phyloP scores from a whole-genome alignment of 2,888 invertebrate genomes.

The Acanthosoma haemorrhoidale region DNA sequence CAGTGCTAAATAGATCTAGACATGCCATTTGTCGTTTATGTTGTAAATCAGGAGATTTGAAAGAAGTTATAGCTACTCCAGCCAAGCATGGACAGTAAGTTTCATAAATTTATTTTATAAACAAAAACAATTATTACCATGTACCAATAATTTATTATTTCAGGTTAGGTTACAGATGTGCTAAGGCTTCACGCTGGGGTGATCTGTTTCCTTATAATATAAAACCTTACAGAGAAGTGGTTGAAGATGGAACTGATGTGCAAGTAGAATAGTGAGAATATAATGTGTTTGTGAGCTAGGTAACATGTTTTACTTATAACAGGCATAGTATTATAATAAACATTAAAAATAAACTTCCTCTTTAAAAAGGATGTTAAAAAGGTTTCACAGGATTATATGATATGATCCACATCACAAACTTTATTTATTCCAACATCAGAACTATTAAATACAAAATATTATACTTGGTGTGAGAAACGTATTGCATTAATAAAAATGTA shows the following conservation, averaged over 20 bases:
- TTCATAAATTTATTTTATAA: not conserved
- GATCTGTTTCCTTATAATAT: constrained; percentile 61
- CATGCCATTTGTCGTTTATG: constrained; percentile 76
- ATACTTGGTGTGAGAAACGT: too few relatives aligned
- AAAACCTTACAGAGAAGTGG: not conserved
- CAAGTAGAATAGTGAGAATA: too few relatives aligned
- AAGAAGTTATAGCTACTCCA: constrained; percentile 71
- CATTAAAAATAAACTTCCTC: too few relatives aligned
- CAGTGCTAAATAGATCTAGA: constrained; percentile 61
- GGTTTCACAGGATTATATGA: too few relatives aligned
- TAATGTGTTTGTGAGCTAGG: too few relatives aligned
- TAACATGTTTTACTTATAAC: too few relatives aligned
- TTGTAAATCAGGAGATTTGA: constrained; percentile 63
- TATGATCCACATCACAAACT: too few relatives aligned
- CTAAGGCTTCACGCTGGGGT: constrained; percentile 69
- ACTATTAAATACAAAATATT: too few relatives aligned
- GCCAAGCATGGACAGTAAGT: constrained; percentile 67
- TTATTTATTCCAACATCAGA: too few relatives aligned
- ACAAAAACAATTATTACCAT: not conserved
- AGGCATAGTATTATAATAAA: too few relatives aligned
- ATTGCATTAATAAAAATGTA: too few relatives aligned
- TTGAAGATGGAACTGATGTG: not conserved
- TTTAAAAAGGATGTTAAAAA: too few relatives aligned
- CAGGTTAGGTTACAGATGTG: constrained; percentile 66
- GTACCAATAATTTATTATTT: not conserved